Percentiles rank a stretch among this genome's conserved stretches.
These are phyloP conservation scores for Hemiscyllium ocellatum DNA, from an alignment of 2,113 vertebrate genomes.

Conservation along the genomic window DNA sequence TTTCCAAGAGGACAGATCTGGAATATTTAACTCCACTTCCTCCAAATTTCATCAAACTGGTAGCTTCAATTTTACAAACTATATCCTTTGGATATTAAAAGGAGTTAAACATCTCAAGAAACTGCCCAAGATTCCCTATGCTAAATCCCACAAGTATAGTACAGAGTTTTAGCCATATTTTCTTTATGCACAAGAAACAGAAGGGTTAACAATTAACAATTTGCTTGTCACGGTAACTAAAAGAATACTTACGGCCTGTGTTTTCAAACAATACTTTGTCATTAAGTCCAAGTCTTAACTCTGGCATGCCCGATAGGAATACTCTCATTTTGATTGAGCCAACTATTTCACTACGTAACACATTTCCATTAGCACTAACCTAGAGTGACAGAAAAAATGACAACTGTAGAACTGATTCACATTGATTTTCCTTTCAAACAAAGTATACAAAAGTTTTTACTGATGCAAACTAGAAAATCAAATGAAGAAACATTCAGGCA, in stretches of 20 bases:
- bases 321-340: slow-evolving; percentile 98
- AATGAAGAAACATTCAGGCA: background rate
- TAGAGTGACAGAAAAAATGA: slow-evolving; percentile 44
- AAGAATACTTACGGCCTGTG: slow-evolving; percentile 86
- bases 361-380: slow-evolving; percentile 95
- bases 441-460: background rate
- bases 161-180: background rate
- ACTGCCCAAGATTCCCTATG: background rate
- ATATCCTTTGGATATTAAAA: background rate
- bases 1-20: background rate
- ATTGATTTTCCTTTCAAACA: background rate
- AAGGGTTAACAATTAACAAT: background rate
- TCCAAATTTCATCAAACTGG: background rate
- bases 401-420: background rate
- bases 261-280: slow-evolving; percentile 99
- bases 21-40: background rate
- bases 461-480: background rate
- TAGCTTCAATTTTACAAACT: background rate
- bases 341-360: slow-evolving; percentile 90
- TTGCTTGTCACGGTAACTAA: background rate
- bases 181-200: background rate
- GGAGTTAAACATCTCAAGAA: background rate
- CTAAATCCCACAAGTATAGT: background rate
- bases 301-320: slow-evolving; percentile 94
- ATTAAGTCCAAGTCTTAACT: slow-evolving; percentile 85